phyloP scores from a whole-genome alignment of 2,888 invertebrate genomes.

The Caenorhabditis virilis region DNA sequence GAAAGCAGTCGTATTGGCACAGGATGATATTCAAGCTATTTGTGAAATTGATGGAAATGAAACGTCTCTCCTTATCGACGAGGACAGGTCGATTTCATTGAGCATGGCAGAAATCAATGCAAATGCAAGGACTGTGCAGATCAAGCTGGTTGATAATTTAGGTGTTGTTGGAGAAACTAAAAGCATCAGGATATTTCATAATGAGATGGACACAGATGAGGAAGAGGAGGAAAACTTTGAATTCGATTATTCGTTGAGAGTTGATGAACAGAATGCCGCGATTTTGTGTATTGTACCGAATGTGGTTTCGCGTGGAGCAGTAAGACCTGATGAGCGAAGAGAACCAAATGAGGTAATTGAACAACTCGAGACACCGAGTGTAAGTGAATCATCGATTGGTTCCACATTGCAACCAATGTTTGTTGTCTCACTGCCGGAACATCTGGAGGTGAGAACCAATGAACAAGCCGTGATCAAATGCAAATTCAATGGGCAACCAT shows the following conservation, averaged over 20 bases:
- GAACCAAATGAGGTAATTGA: too few relatives aligned
- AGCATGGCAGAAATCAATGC: slow-evolving; percentile 2
- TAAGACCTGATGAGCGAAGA: too few relatives aligned
- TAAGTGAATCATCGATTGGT: slow-evolving; percentile 29
- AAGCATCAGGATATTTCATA: too few relatives aligned
- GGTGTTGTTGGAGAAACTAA: slow-evolving; percentile 9
- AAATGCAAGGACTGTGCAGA: background rate
- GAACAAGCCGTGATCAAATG: slow-evolving; percentile 47
- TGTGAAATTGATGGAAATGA: slow-evolving; percentile 14
- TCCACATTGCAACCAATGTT: slow-evolving; percentile 26
- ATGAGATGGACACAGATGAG: background rate
- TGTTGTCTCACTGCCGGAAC: slow-evolving; percentile 38
- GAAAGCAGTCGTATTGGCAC: slow-evolving; percentile 19
- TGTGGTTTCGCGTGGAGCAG: too few relatives aligned
- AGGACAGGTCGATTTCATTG: slow-evolving; percentile 20
- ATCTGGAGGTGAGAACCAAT: slow-evolving; percentile 18
- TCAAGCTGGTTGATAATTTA: slow-evolving; percentile 4
- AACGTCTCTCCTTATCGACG: slow-evolving; percentile 4
- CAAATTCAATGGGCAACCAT: slow-evolving; percentile 52
- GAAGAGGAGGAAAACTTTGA: slow-evolving; percentile 31
- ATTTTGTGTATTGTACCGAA: slow-evolving; percentile 7
- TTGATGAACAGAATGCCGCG: slow-evolving; percentile 16
- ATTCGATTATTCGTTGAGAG: slow-evolving; percentile 25
- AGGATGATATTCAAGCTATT: slow-evolving; percentile 2
- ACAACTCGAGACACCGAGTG: slow-evolving; percentile 21